Conservation (phyloP, 2,888 invertebrate species). For the Mimas tiliae region DNA sequence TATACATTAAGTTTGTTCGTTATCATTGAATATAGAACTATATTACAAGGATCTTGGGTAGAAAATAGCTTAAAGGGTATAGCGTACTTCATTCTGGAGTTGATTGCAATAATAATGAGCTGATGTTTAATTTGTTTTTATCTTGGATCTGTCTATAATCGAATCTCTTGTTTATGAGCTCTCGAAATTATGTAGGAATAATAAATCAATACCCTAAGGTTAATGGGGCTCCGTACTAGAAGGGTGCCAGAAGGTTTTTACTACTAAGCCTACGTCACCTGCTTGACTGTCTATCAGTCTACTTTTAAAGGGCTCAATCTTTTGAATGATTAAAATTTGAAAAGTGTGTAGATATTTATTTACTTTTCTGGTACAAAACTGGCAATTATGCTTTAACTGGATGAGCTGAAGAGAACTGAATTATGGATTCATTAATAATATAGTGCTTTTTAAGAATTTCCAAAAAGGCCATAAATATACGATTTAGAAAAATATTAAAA, state of each 20-base stretch:
- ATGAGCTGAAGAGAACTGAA: too few relatives aligned
- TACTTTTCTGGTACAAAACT: too few relatives aligned
- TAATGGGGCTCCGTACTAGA: neutral
- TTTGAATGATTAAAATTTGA: too few relatives aligned
- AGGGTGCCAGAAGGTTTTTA: too few relatives aligned
- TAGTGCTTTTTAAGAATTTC: neutral
- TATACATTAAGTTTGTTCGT: neutral
- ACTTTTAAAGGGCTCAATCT: neutral
- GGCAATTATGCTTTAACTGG: too few relatives aligned
- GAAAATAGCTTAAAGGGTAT: neutral
- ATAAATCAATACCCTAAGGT: too few relatives aligned
- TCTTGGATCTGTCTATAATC: neutral
- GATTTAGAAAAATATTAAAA: neutral
- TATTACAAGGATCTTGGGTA: neutral
- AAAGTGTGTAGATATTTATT: too few relatives aligned
- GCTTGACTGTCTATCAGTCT: neutral
- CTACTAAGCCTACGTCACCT: too few relatives aligned
- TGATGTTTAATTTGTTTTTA: constrained; percentile 1
- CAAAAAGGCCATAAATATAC: neutral
- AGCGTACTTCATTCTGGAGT: neutral
- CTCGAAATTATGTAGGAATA: too few relatives aligned
- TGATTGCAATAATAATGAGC: neutral
- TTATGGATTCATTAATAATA: neutral
- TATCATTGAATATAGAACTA: neutral
- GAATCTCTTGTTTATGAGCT: neutral